These are phyloP conservation scores for Lasioglossum malachurum DNA, from an alignment of 2,888 invertebrate species.

Conservation along the genomic window DNA sequence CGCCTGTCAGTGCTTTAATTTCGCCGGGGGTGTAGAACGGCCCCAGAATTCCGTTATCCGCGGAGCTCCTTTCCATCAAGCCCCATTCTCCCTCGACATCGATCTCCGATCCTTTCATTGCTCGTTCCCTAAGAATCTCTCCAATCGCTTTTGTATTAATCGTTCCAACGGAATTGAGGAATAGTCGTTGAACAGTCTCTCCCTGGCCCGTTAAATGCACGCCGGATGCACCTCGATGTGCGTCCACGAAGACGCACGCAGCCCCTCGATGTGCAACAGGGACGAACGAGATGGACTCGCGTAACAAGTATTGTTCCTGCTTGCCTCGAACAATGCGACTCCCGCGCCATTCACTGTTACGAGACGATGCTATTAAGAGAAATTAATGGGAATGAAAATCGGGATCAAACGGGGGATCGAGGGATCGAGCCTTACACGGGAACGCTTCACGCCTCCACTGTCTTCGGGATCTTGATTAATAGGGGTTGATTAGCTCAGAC, in stretches of 20 bases:
- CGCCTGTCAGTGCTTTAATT: slow-evolving; percentile 29
- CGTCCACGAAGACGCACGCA: background rate
- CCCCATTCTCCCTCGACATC: background rate
- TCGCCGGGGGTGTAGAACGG: slow-evolving; percentile 14
- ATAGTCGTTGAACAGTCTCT: background rate
- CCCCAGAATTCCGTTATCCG: background rate
- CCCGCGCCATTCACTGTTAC: slow-evolving; percentile 61
- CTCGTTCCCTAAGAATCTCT: slow-evolving; percentile 13
- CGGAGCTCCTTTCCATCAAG: slow-evolving; percentile 9
- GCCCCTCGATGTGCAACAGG: background rate
- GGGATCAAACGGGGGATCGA: slow-evolving; percentile 26
- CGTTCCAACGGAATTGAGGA: background rate
- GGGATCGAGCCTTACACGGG: background rate
- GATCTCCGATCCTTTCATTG: slow-evolving; percentile 17
- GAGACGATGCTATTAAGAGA: slow-evolving; percentile 60
- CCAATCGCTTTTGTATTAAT: slow-evolving; percentile 10
- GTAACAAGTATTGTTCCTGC: slow-evolving; percentile 64
- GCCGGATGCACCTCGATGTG: background rate
- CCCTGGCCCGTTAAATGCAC: background rate
- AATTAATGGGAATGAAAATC: slow-evolving; percentile 74
- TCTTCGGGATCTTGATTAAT: background rate
- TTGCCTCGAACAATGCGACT: slow-evolving; percentile 58
- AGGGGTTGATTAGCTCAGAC: background rate
- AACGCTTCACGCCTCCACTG: background rate
- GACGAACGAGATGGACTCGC: background rate